Evolutionary conservation across 2,888 invertebrate genomes (phyloP).

Genomic region (Neoitamus cyanurus): DNA sequence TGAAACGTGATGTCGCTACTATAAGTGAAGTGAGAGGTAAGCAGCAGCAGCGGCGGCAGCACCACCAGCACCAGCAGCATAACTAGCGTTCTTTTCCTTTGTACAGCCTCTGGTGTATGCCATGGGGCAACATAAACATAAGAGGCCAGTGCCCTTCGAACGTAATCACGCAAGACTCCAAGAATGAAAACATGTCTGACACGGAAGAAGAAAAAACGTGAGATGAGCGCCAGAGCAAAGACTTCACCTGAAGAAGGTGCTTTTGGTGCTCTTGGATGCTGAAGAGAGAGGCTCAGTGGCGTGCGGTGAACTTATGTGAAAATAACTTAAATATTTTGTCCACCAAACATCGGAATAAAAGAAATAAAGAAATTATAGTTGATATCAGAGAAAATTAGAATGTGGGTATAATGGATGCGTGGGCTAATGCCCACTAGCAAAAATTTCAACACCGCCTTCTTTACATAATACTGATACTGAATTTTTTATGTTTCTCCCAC

Average conservation of each 20-base stretch:
- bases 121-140: constrained; percentile 46
- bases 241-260: not conserved
- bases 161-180: not conserved
- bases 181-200: constrained; percentile 11
- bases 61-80: not conserved
- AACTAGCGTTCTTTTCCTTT: constrained; percentile 7
- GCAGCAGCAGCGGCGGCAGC: not conserved
- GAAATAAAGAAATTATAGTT: not conserved
- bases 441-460: not conserved
- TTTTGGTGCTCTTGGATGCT: not conserved
- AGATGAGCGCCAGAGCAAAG: not conserved
- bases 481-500: not conserved
- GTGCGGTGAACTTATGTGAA: not conserved
- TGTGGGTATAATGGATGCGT: not conserved
- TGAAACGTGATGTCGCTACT: not conserved
- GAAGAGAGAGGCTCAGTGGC: not conserved
- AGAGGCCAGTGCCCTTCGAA: constrained; percentile 50
- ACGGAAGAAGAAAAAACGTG: not conserved
- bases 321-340: not conserved
- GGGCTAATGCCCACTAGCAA: not conserved
- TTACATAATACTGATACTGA: not conserved
- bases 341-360: not conserved
- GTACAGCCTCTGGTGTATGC: not conserved
- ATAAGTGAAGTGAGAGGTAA: not conserved
- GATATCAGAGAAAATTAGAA: not conserved